phyloP scores from a whole-genome alignment of 1,140 invertebrate genomes.

The Temnothorax curvispinosus region DNA sequence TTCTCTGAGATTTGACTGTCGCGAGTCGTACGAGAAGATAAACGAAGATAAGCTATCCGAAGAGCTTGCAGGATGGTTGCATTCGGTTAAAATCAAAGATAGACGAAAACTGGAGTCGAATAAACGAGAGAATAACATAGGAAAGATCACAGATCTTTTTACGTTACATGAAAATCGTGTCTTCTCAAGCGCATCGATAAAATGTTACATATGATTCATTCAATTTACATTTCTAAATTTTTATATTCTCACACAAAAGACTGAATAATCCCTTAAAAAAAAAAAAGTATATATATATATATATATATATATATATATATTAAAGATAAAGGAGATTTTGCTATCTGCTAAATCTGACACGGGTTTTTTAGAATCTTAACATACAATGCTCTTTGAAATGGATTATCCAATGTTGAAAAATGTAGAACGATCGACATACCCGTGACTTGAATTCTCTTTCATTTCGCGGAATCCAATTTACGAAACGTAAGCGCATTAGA shows the following conservation, averaged over 20 bases:
- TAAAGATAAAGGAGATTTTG: not conserved
- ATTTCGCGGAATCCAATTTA: constrained; percentile 62
- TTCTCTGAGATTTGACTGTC: not conserved
- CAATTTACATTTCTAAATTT: not conserved
- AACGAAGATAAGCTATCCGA: not conserved
- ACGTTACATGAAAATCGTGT: not conserved
- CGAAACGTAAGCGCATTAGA: constrained; percentile 65
- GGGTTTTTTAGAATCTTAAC: not conserved
- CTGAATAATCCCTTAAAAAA: not conserved
- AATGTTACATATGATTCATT: not conserved
- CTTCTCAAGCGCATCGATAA: not conserved
- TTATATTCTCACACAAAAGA: not conserved
- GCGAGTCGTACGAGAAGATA: not conserved
- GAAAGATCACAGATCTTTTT: not conserved
- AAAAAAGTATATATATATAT: not conserved
- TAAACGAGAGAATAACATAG: not conserved
- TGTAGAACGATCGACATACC: constrained; percentile 33
- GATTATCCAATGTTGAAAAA: constrained; percentile 45
- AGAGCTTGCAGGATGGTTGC: not conserved
- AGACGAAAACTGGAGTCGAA: not conserved
- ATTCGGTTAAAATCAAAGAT: not conserved
- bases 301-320: not conserved
- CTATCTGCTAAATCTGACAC: not conserved
- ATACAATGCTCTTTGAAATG: constrained; percentile 15
- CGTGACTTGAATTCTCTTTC: constrained; percentile 54